A percentile compares a stretch with the other conserved stretches of the same genome.
These are phyloP conservation scores for Daboia siamensis DNA, from an alignment of 2,113 vertebrate genomes.

Conservation along the genomic window DNA sequence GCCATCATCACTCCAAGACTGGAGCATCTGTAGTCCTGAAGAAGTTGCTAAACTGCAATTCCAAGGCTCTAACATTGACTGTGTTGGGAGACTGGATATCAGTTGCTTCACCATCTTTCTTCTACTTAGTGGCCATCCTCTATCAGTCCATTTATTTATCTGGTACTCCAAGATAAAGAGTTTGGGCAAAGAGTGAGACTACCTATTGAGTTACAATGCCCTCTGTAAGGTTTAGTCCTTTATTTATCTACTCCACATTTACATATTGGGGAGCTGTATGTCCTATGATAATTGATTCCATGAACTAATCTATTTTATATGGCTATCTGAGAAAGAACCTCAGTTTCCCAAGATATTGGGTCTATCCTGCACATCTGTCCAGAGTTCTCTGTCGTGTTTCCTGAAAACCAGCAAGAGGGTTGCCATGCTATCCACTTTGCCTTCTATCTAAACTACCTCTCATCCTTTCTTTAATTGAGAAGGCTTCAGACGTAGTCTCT, in stretches of 20 bases:
- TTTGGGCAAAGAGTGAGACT: not conserved
- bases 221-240: not conserved
- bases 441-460: not conserved
- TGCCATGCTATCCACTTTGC: not conserved
- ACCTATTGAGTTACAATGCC: not conserved
- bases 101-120: not conserved
- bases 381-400: not conserved
- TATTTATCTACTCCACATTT: not conserved
- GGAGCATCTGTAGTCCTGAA: not conserved
- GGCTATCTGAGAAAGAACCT: not conserved
- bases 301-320: too few relatives aligned
- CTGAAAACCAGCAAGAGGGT: not conserved
- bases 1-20: not conserved
- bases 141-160: too few relatives aligned
- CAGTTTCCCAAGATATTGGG: not conserved
- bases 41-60: not conserved
- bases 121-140: not conserved
- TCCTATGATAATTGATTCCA: not conserved
- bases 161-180: not conserved
- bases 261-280: not conserved
- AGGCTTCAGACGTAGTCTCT: not conserved
- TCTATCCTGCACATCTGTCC: not conserved
- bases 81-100: not conserved
- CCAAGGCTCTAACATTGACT: not conserved
- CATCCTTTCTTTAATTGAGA: not conserved